Percentiles rank a stretch among this genome's conserved stretches.
phyloP scores from a whole-genome alignment of 2,113 vertebrate genomes.

The Puffinus mauretanicus region DNA sequence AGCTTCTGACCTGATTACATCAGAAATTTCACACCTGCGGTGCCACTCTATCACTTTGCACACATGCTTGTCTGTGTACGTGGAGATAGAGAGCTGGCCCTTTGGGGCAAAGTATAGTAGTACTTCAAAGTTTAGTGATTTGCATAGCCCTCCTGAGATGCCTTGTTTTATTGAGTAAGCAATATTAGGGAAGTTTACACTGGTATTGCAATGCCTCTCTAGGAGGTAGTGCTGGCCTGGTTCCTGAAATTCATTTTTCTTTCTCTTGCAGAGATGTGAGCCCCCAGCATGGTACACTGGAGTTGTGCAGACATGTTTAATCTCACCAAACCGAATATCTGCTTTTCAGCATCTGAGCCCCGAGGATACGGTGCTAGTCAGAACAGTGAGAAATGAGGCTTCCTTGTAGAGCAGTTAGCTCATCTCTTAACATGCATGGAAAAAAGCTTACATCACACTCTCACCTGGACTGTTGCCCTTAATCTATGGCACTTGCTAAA shows the following conservation, averaged over 20 bases:
- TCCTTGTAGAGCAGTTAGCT: neutral
- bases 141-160: constrained; percentile 2
- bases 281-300: neutral
- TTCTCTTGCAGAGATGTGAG: neutral
- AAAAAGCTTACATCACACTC: constrained; percentile 47
- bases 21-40: neutral
- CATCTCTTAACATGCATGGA: neutral
- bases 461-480: constrained; percentile 54
- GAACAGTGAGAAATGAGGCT: neutral
- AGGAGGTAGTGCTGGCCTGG: neutral
- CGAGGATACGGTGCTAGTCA: constrained; percentile 1
- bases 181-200: neutral
- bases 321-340: neutral
- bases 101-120: neutral
- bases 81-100: neutral
- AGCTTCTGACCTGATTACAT: constrained; percentile 1
- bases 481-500: constrained; percentile 12
- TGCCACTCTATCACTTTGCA: neutral
- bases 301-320: neutral
- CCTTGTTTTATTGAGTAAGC: neutral
- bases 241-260: neutral
- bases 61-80: neutral
- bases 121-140: constrained; percentile 14
- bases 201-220: neutral
- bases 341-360: constrained; percentile 9